A percentile compares a stretch with the other conserved stretches of the same genome.
Evolutionary conservation across 2,888 invertebrate species (phyloP).

Genomic region (Tenthredo mesomela): DNA sequence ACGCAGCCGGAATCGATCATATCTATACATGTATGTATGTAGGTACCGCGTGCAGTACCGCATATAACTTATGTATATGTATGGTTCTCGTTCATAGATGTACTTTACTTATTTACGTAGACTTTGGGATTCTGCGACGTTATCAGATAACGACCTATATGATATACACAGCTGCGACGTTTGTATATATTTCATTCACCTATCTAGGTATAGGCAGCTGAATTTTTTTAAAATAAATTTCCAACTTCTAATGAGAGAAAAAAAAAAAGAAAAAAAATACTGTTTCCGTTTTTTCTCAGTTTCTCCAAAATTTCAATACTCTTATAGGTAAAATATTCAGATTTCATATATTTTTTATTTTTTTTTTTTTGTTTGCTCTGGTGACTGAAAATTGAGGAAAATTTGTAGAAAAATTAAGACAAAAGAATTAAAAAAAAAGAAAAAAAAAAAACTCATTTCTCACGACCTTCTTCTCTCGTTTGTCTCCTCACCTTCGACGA

Average conservation of each 20-base stretch:
- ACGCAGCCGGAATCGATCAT: constrained; percentile 28
- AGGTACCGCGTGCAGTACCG: background rate
- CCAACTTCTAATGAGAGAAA: background rate
- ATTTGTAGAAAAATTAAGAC: background rate
- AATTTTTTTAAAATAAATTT: too few relatives aligned
- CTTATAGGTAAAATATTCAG: background rate
- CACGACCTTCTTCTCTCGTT: constrained; percentile 34
- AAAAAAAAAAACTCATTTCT: background rate
- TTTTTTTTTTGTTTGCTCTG: background rate
- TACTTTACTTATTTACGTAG: background rate
- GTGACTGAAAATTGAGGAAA: background rate
- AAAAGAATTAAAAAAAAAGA: background rate
- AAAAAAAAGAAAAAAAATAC: background rate
- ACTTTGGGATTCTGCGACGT: background rate
- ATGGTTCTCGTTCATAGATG: background rate
- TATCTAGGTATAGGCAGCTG: too few relatives aligned
- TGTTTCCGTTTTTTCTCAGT: too few relatives aligned
- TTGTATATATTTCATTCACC: background rate
- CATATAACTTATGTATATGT: background rate
- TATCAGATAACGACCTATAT: constrained; percentile 30
- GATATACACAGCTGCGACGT: background rate
- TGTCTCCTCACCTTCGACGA: constrained; percentile 30
- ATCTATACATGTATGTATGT: constrained; percentile 5
- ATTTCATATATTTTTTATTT: background rate
- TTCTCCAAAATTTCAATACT: background rate